Conservation (phyloP, 1,140 invertebrate species). For the Panagrolaimus sp. region DNA sequence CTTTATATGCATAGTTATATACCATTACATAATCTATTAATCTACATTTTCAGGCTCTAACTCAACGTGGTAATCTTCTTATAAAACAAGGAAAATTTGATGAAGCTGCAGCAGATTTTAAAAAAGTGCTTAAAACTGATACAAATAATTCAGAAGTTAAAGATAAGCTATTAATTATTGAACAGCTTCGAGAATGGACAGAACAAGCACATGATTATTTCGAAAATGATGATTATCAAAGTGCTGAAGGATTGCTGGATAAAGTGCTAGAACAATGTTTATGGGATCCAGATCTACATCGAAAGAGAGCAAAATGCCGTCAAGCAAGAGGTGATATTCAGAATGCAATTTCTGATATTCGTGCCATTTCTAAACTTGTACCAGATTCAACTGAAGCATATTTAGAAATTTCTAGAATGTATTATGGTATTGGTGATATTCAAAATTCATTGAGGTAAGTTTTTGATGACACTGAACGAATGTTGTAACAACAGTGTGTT, state of each 20-base stretch:
- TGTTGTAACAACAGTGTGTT: no score
- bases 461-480: conserved; percentile 4
- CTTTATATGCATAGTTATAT: no score
- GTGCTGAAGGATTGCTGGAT: conserved; percentile 69
- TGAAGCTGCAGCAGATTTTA: conserved; percentile 69
- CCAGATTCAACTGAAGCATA: conserved; percentile 84
- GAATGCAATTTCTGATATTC: conserved; percentile 81
- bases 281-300: conserved; percentile 76
- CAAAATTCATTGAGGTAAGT: conserved; percentile 78
- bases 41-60: conserved; percentile 65
- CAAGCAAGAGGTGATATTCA: conserved; percentile 73
- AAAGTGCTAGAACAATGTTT: conserved; percentile 74
- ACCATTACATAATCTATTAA: conserved; percentile 16
- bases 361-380: conserved; percentile 78
- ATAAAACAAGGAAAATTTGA: conserved; percentile 68
- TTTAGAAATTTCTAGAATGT: conserved; percentile 72
- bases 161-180: conserved; percentile 66
- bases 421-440: conserved; percentile 84
- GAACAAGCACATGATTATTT: conserved; percentile 68
- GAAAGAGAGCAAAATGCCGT: conserved; percentile 78
- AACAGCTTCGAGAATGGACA: conserved; percentile 67
- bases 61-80: conserved; percentile 73
- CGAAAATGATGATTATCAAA: conserved; percentile 66
- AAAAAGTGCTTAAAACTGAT: conserved; percentile 69
- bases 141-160: conserved; percentile 72